Evolutionary conservation across 1,140 invertebrate species (phyloP), one percentile per base, ranked within the genome.

Genomic region (Batillaria attramentaria): DNA sequence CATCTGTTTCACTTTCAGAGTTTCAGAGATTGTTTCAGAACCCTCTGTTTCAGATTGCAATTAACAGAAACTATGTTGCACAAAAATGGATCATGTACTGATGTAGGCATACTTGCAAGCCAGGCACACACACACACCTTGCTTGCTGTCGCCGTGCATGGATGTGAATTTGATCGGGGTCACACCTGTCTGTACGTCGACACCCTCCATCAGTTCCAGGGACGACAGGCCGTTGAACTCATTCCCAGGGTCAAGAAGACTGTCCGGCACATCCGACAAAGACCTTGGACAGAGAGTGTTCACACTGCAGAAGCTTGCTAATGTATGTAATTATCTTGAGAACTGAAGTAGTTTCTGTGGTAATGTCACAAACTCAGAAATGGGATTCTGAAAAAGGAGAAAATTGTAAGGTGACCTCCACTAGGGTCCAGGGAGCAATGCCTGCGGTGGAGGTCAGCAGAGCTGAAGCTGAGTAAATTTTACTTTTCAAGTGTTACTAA

Each of bases 141-240:
- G 24, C 57, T 28, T n/a, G 33, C 57, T 24, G n/a, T 62, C 57
- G 33, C 57, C 10, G 33, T n/a, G 13, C 10, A 62, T 24, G 8
- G 57, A 62, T 28, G 86, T 87, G 77, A 87, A 90, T 79, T 90
- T 91, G 69, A 89, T 87, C 20, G 87, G 89, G 20, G 89, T 89
- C 3, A 86, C 86, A 43, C 87, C 85, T 28, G 85, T 83, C 28
- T 79, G 80, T 1, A 81, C 72, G n/a, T 86, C 81, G 28, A 87
- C 83, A 24, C 88, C 90, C 66, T 79, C 81, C 54, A 89, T 82
- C 31, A 91, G 78, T 37, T 91, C 89, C 35, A 89, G 81, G 5
- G 88, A 84, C 33, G 85, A 84, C 39, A 91, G 74, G 31, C 85
- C 85, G 46, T 83, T 81, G 81, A 89, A 87, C 31, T 81, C 81